A percentile compares a stretch with the other conserved stretches of the same genome.
Conservation (phyloP, 2,797 vertebrate genomes). For the Chiloscyllium punctatum region DNA sequence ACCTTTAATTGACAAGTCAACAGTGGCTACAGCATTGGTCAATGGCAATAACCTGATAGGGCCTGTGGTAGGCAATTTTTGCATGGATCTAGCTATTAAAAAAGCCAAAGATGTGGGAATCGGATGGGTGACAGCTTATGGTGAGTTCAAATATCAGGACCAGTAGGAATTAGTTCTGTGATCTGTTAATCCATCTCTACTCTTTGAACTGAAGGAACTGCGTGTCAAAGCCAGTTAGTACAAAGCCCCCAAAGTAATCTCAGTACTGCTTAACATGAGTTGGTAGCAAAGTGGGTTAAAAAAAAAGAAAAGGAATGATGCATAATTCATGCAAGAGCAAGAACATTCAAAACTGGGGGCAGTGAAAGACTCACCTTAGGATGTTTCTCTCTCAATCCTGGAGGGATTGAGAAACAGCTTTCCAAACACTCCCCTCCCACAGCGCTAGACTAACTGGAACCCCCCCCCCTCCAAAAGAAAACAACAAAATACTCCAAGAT, state of each 20-base stretch:
- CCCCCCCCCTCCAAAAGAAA: no score
- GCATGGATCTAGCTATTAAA: conserved; percentile 63
- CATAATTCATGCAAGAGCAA: not conserved
- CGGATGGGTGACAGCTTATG: conserved; percentile 65
- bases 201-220: not conserved
- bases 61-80: conserved; percentile 68
- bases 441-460: not conserved
- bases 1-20: conserved; percentile 59
- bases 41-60: conserved; percentile 64
- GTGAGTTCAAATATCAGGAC: conserved; percentile 46
- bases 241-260: not conserved
- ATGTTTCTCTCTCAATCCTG: not conserved
- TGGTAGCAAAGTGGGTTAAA: not conserved
- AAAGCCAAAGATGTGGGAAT: conserved; percentile 62
- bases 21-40: conserved; percentile 59
- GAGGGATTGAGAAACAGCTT: no score
- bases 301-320: not conserved
- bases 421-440: no score
- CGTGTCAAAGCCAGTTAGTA: not conserved
- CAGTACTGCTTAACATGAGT: not conserved
- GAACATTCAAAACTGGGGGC: not conserved
- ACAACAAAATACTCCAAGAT: not conserved
- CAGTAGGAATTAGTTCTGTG: not conserved
- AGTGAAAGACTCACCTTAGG: not conserved
- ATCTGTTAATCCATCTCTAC: not conserved